Percentiles rank a stretch among this genome's conserved stretches.
These are phyloP conservation scores for Drosophila eugracilis DNA, from an alignment of 1,140 invertebrate genomes.

Conservation along the genomic window DNA sequence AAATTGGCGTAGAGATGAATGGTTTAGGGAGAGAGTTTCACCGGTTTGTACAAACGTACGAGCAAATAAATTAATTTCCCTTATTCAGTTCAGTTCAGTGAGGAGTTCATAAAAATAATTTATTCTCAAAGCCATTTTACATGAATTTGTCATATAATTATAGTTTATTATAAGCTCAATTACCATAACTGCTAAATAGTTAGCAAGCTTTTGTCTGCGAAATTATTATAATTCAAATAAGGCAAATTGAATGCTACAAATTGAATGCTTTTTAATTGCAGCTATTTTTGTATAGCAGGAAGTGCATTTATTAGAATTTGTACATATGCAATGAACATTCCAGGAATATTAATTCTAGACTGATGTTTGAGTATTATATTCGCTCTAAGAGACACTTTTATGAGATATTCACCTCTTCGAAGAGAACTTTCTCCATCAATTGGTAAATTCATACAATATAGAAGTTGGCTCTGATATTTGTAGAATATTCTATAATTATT, in stretches of 20 bases:
- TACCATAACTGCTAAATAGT: constrained; percentile 4
- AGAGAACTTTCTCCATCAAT: too few species aligned
- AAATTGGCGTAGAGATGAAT: constrained; percentile 5
- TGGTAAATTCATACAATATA: too few species aligned
- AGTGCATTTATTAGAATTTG: background rate
- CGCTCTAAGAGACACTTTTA: too few species aligned
- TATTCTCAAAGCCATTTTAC: constrained; percentile 1
- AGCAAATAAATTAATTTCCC: constrained; percentile 4
- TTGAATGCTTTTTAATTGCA: background rate
- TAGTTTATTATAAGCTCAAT: background rate
- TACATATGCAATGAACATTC: too few species aligned
- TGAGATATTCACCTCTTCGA: too few species aligned
- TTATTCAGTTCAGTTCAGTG: background rate
- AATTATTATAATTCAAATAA: background rate
- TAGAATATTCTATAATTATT: background rate
- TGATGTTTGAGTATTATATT: too few species aligned
- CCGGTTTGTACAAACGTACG: background rate
- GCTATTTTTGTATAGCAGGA: background rate
- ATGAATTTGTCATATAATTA: constrained; percentile 1
- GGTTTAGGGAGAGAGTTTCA: constrained; percentile 1
- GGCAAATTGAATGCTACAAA: background rate
- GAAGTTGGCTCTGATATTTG: background rate
- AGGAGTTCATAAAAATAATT: constrained; percentile 6
- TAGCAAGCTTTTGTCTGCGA: background rate
- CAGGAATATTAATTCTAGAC: too few species aligned